Conservation (phyloP, 2,888 invertebrate genomes). For the Apamea sordens region DNA sequence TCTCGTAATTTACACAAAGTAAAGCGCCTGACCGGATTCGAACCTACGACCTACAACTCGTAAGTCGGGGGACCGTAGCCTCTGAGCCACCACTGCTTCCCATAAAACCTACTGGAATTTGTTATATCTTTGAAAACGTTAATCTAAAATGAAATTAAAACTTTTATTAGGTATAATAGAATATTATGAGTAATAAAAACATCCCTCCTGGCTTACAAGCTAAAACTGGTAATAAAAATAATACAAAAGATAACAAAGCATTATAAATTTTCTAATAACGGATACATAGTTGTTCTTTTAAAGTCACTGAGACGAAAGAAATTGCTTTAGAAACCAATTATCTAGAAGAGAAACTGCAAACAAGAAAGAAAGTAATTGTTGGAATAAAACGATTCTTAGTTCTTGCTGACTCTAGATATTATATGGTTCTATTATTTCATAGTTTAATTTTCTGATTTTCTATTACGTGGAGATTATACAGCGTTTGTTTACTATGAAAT, state of each 20-base stretch:
- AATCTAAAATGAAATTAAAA: conserved; percentile 31
- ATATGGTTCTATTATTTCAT: conserved; percentile 14
- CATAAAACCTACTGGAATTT: no score
- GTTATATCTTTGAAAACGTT: not conserved
- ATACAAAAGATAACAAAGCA: conserved; percentile 50
- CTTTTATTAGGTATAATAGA: conserved; percentile 22
- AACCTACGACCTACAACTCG: no score
- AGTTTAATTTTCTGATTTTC: conserved; percentile 5
- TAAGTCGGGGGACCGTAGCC: no score
- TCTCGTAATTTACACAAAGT: no score
- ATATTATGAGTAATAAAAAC: not conserved
- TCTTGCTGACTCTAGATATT: conserved; percentile 28
- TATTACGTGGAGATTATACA: not conserved
- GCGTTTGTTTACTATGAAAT: not conserved
- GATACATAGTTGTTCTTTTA: conserved; percentile 52
- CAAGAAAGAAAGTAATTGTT: conserved; percentile 57
- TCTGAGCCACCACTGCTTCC: no score
- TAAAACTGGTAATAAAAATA: conserved; percentile 41
- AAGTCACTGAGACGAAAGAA: conserved; percentile 42
- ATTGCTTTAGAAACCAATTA: conserved; percentile 57
- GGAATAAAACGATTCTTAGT: conserved; percentile 22
- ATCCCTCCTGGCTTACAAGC: conserved; percentile 5
- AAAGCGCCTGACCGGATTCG: no score
- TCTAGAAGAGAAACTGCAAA: conserved; percentile 47
- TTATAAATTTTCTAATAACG: conserved; percentile 34